Conservation (phyloP, 2,888 invertebrate species). For the Epicampocera succincta region DNA sequence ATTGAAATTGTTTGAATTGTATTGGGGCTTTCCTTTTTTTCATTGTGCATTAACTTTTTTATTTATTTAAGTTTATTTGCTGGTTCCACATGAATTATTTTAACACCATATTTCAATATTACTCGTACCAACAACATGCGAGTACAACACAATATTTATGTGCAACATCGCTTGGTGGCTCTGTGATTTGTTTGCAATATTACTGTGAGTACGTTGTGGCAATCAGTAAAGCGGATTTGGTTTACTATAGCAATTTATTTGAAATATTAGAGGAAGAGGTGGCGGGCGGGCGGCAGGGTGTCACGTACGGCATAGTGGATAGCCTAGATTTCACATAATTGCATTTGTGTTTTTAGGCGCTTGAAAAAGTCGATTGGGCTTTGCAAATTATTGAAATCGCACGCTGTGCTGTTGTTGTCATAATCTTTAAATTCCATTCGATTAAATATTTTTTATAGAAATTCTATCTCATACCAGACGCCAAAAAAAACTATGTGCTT, state of each 20-base stretch:
- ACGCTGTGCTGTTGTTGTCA: background rate
- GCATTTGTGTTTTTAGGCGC: background rate
- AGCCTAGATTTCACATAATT: constrained; percentile 3
- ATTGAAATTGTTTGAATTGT: constrained; percentile 48
- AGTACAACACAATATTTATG: constrained; percentile 43
- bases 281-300: no score
- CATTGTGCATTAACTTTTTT: background rate
- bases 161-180: constrained; percentile 42
- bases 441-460: no score
- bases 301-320: background rate
- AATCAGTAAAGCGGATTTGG: constrained; percentile 44
- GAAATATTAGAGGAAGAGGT: background rate
- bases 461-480: no score
- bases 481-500: no score
- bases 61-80: constrained; percentile 58
- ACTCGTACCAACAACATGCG: constrained; percentile 35
- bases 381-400: background rate
- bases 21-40: constrained; percentile 1
- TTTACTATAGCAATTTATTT: constrained; percentile 18
- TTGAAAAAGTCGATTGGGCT: background rate
- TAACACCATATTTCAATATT: constrained; percentile 61
- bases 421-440: background rate
- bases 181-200: constrained; percentile 55
- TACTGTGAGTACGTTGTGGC: constrained; percentile 41
- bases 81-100: constrained; percentile 62